Conservation (phyloP, 2,797 vertebrate genomes). For the Acomys russatus region DNA sequence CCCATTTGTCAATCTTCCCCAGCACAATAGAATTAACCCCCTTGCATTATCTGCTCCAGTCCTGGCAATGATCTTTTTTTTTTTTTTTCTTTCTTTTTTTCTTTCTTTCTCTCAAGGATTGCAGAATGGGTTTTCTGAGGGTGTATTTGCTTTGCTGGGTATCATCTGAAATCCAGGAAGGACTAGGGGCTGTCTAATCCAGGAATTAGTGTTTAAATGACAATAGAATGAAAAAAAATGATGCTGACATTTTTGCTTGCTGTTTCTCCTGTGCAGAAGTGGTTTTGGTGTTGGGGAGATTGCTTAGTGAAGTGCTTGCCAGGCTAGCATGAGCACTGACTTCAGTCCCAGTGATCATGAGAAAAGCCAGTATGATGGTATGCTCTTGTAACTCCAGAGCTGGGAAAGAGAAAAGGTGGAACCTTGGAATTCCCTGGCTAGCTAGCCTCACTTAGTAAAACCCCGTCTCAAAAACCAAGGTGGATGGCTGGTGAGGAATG, state of each 20-base stretch:
- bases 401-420: background rate
- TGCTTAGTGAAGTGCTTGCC: background rate
- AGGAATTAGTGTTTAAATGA: constrained; percentile 26
- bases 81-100: no score
- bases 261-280: background rate
- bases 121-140: constrained; percentile 23
- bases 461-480: background rate
- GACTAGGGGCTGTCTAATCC: background rate
- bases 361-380: background rate
- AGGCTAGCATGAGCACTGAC: background rate
- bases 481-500: background rate
- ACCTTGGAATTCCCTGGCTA: background rate
- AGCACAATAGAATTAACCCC: constrained; percentile 19
- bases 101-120: background rate
- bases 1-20: constrained; percentile 63
- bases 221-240: background rate
- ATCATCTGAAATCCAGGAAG: background rate
- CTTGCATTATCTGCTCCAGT: fast-evolving
- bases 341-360: background rate
- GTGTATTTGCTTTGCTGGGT: constrained; percentile 1
- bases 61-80: background rate
- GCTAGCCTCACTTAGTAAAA: background rate
- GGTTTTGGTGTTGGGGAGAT: background rate
- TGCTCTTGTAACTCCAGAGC: background rate
- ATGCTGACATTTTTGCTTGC: background rate